These are phyloP conservation scores for Scomber colias DNA, from an alignment of 2,113 vertebrate genomes.

Conservation along the genomic window DNA sequence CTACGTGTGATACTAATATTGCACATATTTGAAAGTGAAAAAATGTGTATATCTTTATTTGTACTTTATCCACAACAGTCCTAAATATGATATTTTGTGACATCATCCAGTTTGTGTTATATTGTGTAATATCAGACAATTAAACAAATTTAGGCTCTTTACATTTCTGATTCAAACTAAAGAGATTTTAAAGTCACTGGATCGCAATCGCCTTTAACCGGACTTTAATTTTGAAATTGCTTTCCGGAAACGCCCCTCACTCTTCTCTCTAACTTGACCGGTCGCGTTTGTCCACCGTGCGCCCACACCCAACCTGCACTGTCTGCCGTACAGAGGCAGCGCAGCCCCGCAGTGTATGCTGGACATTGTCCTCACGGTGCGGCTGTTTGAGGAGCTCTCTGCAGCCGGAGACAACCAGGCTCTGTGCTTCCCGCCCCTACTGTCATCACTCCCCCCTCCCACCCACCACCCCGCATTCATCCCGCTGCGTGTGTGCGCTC, in stretches of 20 bases:
- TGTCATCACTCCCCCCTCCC: neutral
- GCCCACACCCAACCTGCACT: constrained; percentile 74
- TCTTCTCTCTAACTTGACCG: neutral
- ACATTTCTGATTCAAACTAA: too few species aligned
- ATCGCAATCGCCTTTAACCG: too few species aligned
- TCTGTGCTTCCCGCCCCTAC: constrained; percentile 3
- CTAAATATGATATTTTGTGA: too few species aligned
- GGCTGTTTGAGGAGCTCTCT: constrained; percentile 7
- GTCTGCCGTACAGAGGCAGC: constrained; percentile 18
- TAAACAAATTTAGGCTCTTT: too few species aligned
- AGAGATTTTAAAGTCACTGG: too few species aligned
- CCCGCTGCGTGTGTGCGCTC: constrained; percentile 19
- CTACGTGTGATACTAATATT: too few species aligned
- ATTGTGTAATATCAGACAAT: too few species aligned
- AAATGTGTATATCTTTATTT: too few species aligned
- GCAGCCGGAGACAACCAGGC: constrained; percentile 5
- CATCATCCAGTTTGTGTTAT: too few species aligned
- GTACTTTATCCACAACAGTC: too few species aligned
- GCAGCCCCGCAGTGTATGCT: constrained; percentile 64
- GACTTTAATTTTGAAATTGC: constrained; percentile 51
- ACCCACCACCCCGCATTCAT: constrained; percentile 1
- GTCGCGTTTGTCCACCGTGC: constrained; percentile 22
- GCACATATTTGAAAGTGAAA: too few species aligned
- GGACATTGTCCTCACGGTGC: constrained; percentile 53
- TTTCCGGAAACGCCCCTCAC: rapidly evolving